Evolutionary conservation across 2,888 invertebrate genomes (phyloP).

Genomic region (Megalurothrips usitatus): DNA sequence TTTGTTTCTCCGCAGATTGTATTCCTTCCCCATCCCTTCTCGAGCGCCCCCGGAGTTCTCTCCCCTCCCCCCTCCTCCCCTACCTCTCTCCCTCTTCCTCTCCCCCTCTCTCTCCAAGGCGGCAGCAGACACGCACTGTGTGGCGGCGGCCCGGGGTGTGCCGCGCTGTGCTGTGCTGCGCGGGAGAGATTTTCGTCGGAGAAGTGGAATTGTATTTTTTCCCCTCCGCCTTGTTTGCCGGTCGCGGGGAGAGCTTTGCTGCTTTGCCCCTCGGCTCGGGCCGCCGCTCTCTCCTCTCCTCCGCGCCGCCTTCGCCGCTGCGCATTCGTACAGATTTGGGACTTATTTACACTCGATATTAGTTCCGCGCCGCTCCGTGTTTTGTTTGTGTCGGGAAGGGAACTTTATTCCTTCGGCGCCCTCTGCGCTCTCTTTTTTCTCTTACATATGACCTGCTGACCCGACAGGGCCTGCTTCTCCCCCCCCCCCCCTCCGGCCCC

Average conservation of each 20-base stretch:
- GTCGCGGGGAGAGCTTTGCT: not conserved
- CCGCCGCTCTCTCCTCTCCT: not conserved
- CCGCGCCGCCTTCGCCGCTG: not conserved
- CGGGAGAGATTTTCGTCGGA: not conserved
- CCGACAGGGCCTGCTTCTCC: too few species aligned
- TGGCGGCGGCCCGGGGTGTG: not conserved
- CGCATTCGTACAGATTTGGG: conserved; percentile 16
- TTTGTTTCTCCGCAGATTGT: conserved; percentile 4
- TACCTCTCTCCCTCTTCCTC: not conserved
- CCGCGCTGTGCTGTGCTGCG: not conserved
- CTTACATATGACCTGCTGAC: too few species aligned
- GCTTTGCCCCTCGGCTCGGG: not conserved
- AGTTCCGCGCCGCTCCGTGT: not conserved
- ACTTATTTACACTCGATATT: conserved; percentile 25
- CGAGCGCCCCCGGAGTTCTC: not conserved
- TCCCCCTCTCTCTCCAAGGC: not conserved
- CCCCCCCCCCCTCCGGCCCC: too few species aligned
- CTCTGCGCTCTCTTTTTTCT: too few species aligned
- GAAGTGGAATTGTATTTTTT: conserved; percentile 24
- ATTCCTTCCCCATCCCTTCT: not conserved
- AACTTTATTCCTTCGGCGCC: too few species aligned
- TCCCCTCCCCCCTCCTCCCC: too few species aligned
- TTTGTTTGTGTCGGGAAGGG: not conserved
- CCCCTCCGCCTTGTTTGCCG: conserved; percentile 2
- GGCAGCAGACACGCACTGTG: not conserved